phyloP scores from a whole-genome alignment of 2,888 invertebrate species.

The Standfussiana lucernea region DNA sequence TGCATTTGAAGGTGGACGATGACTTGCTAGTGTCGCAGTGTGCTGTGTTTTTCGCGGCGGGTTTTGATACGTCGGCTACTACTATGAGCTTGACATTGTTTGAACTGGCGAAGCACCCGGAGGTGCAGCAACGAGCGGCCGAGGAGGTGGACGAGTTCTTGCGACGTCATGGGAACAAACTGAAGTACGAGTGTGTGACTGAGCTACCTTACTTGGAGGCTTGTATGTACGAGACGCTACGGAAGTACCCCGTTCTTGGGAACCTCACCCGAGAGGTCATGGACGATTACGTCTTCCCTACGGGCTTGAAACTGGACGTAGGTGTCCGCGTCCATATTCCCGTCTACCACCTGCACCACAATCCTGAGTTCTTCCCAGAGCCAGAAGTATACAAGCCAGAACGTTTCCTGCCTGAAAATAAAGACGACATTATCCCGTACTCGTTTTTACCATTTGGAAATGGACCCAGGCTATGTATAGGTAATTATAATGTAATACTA shows the following conservation, averaged over 20 bases:
- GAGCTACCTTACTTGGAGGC: constrained; percentile 6
- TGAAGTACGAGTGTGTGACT: neutral
- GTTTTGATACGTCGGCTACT: constrained; percentile 1
- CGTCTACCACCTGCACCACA: neutral
- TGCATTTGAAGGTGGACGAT: constrained; percentile 13
- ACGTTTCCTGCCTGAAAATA: constrained; percentile 2
- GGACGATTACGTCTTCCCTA: neutral
- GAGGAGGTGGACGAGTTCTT: constrained; percentile 7
- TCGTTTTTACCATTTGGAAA: neutral
- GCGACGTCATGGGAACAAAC: constrained; percentile 8
- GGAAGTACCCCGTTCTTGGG: constrained; percentile 2
- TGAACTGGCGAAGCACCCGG: neutral
- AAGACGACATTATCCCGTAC: neutral
- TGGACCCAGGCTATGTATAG: neutral
- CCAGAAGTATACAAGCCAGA: neutral
- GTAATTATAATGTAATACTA: constrained; percentile 3
- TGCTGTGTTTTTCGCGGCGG: neutral
- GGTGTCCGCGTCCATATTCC: neutral
- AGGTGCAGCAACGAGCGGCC: neutral
- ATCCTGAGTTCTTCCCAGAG: constrained; percentile 2
- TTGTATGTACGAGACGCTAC: neutral
- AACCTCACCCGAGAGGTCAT: neutral
- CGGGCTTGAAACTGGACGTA: neutral
- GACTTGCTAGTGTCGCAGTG: neutral
- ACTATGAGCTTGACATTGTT: neutral